phyloP scores from a whole-genome alignment of 2,113 vertebrate species.

The Megalops atlanticus region DNA sequence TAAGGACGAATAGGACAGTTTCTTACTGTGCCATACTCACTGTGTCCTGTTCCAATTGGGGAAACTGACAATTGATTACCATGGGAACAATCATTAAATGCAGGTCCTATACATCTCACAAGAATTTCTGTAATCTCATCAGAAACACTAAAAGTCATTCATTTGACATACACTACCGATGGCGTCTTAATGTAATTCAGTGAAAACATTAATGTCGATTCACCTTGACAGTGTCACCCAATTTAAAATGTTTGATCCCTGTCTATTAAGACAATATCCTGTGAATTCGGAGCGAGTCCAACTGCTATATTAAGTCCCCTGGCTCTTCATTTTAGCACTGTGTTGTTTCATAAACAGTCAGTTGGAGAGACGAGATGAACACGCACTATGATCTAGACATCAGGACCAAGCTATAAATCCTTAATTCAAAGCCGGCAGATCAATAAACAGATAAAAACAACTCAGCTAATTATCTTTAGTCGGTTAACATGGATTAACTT shows the following conservation, averaged over 20 bases:
- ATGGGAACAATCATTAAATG: neutral
- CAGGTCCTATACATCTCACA: neutral
- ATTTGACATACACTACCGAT: neutral
- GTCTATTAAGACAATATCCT: neutral
- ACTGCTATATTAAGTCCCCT: neutral
- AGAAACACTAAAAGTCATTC: neutral
- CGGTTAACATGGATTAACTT: slow-evolving; percentile 34
- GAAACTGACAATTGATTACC: neutral
- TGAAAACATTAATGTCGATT: neutral
- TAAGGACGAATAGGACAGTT: too few species aligned
- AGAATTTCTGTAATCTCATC: too few species aligned
- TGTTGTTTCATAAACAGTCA: neutral
- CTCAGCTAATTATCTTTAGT: slow-evolving; percentile 37
- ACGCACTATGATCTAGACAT: neutral
- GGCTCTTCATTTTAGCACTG: neutral
- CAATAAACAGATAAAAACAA: slow-evolving; percentile 23
- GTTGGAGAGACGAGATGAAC: neutral
- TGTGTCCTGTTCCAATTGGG: neutral
- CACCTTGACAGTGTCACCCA: slow-evolving; percentile 5
- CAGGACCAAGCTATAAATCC: slow-evolving; percentile 23
- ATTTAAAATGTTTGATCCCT: neutral
- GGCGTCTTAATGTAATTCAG: neutral
- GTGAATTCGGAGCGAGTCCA: neutral
- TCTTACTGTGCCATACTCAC: neutral
- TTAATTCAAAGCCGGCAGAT: slow-evolving; percentile 22